A percentile compares a stretch with the other conserved stretches of the same genome.
Conservation (phyloP, 2,888 invertebrate species). For the Carabus problematicus region DNA sequence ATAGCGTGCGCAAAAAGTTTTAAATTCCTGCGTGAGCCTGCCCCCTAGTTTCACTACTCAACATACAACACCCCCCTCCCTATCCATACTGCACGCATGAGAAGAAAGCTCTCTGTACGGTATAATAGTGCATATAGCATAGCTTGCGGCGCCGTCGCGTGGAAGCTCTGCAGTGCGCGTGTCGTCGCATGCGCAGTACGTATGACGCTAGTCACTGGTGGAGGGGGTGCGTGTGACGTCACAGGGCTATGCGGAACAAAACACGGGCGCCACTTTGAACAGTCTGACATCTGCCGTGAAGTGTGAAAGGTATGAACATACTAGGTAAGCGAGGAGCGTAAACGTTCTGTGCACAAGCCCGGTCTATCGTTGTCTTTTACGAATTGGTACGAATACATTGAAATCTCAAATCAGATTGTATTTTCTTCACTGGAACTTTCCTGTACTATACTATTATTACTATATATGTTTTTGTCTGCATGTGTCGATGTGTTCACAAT, state of each 20-base stretch:
- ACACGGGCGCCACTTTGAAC: constrained; percentile 55
- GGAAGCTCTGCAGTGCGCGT: constrained; percentile 45
- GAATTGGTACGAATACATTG: constrained; percentile 41
- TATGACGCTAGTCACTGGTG: constrained; percentile 37
- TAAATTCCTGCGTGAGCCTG: constrained; percentile 21
- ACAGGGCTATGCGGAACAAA: constrained; percentile 60
- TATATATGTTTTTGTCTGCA: constrained; percentile 29
- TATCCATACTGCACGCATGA: no score
- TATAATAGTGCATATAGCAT: constrained; percentile 1
- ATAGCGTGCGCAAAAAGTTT: constrained; percentile 33
- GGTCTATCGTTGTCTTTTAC: constrained; percentile 32
- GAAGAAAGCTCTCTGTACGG: background rate
- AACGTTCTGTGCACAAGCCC: constrained; percentile 40
- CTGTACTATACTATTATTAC: constrained; percentile 10
- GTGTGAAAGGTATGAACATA: constrained; percentile 61
- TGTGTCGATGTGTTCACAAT: constrained; percentile 8
- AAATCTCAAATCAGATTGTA: constrained; percentile 35
- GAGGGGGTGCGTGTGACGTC: constrained; percentile 57
- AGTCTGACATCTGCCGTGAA: constrained; percentile 61
- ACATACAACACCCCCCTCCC: no score
- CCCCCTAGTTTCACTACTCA: background rate
- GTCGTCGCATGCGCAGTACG: constrained; percentile 17
- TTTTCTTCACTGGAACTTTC: constrained; percentile 24
- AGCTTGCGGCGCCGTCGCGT: constrained; percentile 44
- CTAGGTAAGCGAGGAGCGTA: constrained; percentile 57